phyloP scores from a whole-genome alignment of 2,888 invertebrate genomes.

The Phortica okadai region DNA sequence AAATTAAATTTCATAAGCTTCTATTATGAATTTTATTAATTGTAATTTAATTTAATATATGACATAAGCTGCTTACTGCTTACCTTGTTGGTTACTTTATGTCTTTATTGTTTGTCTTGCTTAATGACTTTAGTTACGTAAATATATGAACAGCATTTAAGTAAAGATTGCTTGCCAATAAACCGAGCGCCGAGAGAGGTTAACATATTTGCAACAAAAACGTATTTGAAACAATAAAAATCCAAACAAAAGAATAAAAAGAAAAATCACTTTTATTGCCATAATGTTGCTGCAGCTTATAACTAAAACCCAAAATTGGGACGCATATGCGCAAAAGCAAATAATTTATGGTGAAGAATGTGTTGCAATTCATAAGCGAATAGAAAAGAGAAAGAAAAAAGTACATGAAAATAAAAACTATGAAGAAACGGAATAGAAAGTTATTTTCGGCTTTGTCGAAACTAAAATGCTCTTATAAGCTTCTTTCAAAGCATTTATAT shows the following conservation, averaged over 20 bases:
- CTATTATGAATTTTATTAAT: constrained; percentile 53
- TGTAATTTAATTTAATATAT: constrained; percentile 54
- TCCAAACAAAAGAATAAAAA: background rate
- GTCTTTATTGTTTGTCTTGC: background rate
- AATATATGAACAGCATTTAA: constrained; percentile 1
- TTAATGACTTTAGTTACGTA: constrained; percentile 3
- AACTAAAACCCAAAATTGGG: background rate
- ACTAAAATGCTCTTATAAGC: too few species aligned
- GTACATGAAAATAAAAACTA: background rate
- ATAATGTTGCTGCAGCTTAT: background rate
- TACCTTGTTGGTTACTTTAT: background rate
- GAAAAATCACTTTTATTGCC: constrained; percentile 6
- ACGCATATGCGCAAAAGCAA: constrained; percentile 24
- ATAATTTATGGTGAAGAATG: constrained; percentile 11
- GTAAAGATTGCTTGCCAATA: background rate
- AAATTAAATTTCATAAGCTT: constrained; percentile 57
- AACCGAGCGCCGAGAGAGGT: background rate
- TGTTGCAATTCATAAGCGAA: constrained; percentile 26
- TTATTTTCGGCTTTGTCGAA: too few species aligned
- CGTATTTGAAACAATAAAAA: background rate
- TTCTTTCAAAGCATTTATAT: too few species aligned
- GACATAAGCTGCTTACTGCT: background rate
- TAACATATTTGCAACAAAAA: background rate
- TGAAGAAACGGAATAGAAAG: background rate
- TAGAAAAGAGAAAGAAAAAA: background rate